Percentiles rank a stretch among this genome's conserved stretches.
phyloP scores from a whole-genome alignment of 2,797 vertebrate genomes.

The Chaetophractus vellerosus region DNA sequence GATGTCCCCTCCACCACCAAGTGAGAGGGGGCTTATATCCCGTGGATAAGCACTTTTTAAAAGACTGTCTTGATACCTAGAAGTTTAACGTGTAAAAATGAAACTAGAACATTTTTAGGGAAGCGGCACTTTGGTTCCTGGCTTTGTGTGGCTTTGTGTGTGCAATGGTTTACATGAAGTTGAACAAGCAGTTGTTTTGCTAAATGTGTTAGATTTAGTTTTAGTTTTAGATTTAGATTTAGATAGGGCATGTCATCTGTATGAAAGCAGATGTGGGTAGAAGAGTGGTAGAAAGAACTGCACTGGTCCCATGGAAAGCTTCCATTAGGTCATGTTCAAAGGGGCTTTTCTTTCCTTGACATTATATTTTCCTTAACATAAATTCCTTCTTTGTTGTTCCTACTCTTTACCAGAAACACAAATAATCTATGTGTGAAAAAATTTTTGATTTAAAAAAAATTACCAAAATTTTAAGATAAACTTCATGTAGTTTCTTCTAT shows the following conservation, averaged over 20 bases:
- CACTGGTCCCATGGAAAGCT: neutral
- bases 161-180: constrained; percentile 9
- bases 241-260: neutral
- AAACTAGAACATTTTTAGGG: constrained; percentile 32
- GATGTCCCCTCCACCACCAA: no score
- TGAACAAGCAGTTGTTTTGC: neutral
- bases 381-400: neutral
- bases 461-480: neutral
- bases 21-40: no score
- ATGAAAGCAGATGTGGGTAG: constrained; percentile 66
- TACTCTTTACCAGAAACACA: neutral
- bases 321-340: constrained; percentile 24
- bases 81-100: neutral
- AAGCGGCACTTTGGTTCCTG: neutral
- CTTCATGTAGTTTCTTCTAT: neutral
- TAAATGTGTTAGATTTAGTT: neutral
- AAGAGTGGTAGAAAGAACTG: neutral
- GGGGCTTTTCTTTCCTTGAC: neutral
- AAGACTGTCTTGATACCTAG: neutral
- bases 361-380: neutral
- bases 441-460: neutral
- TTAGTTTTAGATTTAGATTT: neutral
- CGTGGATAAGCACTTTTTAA: neutral
- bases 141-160: neutral
- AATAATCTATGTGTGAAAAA: neutral